Percentiles rank a stretch among this genome's conserved stretches.
Evolutionary conservation across 1,140 invertebrate genomes (phyloP).

Genomic region (Bacillus rossius): DNA sequence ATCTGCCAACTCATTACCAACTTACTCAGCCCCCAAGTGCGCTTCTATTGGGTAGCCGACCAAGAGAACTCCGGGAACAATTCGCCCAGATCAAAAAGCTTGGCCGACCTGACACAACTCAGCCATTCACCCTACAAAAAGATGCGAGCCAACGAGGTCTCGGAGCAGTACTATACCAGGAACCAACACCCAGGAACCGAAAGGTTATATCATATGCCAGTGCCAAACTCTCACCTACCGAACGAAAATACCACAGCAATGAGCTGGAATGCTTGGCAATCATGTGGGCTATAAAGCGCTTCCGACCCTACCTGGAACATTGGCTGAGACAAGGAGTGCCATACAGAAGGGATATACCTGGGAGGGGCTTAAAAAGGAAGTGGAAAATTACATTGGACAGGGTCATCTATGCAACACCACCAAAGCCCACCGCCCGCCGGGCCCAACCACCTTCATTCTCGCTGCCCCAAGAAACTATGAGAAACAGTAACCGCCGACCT

Average conservation of each 20-base stretch:
- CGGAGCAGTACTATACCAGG: not conserved
- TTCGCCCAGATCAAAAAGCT: too few relatives aligned
- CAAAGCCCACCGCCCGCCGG: slow-evolving; percentile 12
- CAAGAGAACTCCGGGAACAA: too few relatives aligned
- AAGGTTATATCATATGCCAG: not conserved
- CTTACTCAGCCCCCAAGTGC: too few relatives aligned
- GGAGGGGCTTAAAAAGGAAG: not conserved
- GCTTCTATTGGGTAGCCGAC: too few relatives aligned
- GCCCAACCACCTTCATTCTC: not conserved
- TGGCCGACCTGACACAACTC: too few relatives aligned
- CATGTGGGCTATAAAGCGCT: slow-evolving; percentile 32
- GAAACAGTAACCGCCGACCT: slow-evolving; percentile 20
- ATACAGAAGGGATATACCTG: slow-evolving; percentile 16
- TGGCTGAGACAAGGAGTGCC: slow-evolving; percentile 21
- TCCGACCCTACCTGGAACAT: slow-evolving; percentile 30
- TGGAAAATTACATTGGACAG: not conserved
- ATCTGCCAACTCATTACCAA: too few relatives aligned
- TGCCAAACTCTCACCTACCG: not conserved
- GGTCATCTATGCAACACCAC: slow-evolving; percentile 6
- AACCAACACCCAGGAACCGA: not conserved
- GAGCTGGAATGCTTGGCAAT: slow-evolving; percentile 21
- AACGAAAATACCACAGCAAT: not conserved
- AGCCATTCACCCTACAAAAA: too few relatives aligned
- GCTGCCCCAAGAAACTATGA: slow-evolving; percentile 10
- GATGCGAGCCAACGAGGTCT: too few relatives aligned